Conservation (phyloP, 1,140 invertebrate species). For the Diorhabda carinulata region DNA sequence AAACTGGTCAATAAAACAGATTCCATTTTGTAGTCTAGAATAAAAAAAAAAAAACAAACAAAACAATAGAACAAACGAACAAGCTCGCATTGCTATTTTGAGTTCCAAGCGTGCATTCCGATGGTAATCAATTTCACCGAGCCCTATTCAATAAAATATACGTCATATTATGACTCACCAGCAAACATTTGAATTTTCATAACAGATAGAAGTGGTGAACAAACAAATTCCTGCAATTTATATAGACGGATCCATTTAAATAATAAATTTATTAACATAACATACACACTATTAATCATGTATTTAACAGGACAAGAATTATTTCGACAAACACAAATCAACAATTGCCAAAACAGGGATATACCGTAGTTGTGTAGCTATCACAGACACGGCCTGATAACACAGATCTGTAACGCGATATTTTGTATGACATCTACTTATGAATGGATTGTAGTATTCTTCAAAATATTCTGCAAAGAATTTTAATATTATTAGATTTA, state of each 20-base stretch:
- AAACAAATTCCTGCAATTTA: constrained; percentile 16
- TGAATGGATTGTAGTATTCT: no score
- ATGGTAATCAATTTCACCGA: constrained; percentile 10
- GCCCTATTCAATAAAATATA: constrained; percentile 6
- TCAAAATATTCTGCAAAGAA: no score
- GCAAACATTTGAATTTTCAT: constrained; percentile 9
- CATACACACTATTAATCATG: constrained; percentile 16
- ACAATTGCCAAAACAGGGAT: constrained; percentile 15
- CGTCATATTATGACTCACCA: background rate
- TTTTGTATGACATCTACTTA: no score
- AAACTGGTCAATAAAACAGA: no score
- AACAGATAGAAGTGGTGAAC: constrained; percentile 14
- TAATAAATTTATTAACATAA: constrained; percentile 18
- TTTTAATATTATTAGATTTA: no score
- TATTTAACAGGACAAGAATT: constrained; percentile 17
- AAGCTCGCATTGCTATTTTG: no score
- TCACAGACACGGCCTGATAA: no score
- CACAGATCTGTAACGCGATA: no score
- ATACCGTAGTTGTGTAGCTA: background rate
- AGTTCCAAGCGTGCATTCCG: background rate
- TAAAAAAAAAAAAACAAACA: no score
- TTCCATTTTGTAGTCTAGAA: no score
- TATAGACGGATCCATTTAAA: constrained; percentile 18
- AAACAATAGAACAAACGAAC: no score
- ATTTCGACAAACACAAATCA: constrained; percentile 16